These are phyloP conservation scores for Pterocles gutturalis DNA, from an alignment of 2,113 vertebrate genomes.

Conservation along the genomic window DNA sequence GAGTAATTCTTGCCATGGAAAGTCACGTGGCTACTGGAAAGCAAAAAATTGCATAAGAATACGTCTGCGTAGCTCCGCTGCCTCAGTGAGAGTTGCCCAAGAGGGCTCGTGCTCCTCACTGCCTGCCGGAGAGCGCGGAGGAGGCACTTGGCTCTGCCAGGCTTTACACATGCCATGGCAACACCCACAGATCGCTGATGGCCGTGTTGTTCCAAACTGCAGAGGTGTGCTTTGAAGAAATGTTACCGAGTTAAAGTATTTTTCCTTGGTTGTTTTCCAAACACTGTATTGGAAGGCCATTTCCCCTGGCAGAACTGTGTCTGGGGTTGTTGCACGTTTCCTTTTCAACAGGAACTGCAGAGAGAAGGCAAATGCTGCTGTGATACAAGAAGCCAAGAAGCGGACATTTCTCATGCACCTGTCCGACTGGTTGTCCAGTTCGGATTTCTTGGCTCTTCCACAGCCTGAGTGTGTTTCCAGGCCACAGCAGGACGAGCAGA, in stretches of 20 bases:
- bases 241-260: background rate
- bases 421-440: background rate
- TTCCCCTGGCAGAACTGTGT: background rate
- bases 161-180: background rate
- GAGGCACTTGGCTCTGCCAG: background rate
- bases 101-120: background rate
- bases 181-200: background rate
- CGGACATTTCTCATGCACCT: background rate
- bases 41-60: background rate
- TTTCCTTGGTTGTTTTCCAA: background rate
- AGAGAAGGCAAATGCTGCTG: background rate
- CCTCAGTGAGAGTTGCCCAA: background rate
- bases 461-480: background rate
- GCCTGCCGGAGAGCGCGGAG: rapidly evolving
- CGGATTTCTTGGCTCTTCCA: background rate
- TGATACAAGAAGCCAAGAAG: background rate
- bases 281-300: background rate
- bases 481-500: background rate
- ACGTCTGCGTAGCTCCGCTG: rapidly evolving
- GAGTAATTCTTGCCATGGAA: conserved; percentile 25
- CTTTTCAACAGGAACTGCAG: background rate
- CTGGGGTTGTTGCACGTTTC: background rate
- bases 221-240: background rate
- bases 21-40: conserved; percentile 12
- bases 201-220: background rate